phyloP scores from a whole-genome alignment of 2,797 vertebrate genomes.

The Prunella strophiata region DNA sequence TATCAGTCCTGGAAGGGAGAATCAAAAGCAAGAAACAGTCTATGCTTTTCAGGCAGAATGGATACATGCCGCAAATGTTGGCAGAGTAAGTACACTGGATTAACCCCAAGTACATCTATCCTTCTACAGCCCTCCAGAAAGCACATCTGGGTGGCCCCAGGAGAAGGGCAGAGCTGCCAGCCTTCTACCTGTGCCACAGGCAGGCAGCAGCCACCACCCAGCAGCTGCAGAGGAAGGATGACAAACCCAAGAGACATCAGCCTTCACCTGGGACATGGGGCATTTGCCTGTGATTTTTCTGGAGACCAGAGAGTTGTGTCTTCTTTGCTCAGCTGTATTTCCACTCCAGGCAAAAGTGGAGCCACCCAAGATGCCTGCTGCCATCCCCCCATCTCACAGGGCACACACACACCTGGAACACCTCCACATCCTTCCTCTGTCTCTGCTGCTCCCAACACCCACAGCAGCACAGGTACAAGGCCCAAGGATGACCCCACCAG shows the following conservation, averaged over 20 bases:
- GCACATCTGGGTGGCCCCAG: neutral
- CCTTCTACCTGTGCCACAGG: fast-evolving
- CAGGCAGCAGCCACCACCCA: neutral
- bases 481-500: neutral
- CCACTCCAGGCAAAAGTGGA: neutral
- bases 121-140: neutral
- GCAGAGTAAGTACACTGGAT: neutral
- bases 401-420: fast-evolving
- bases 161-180: neutral
- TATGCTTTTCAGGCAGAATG: neutral
- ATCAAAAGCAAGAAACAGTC: neutral
- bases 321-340: neutral
- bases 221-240: neutral
- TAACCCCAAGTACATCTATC: neutral
- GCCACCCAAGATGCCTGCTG: neutral
- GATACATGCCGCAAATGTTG: neutral
- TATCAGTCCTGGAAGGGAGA: neutral
- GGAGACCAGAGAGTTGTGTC: neutral
- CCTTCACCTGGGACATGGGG: neutral
- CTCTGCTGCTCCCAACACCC: neutral
- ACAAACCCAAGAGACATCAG: neutral
- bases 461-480: neutral
- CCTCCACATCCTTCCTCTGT: neutral
- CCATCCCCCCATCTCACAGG: neutral
- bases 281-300: neutral